Percentiles rank a stretch among this genome's conserved stretches.
These are phyloP conservation scores for Aphaenogaster ashmeadi DNA, from an alignment of 1,140 invertebrate species.

Conservation along the genomic window DNA sequence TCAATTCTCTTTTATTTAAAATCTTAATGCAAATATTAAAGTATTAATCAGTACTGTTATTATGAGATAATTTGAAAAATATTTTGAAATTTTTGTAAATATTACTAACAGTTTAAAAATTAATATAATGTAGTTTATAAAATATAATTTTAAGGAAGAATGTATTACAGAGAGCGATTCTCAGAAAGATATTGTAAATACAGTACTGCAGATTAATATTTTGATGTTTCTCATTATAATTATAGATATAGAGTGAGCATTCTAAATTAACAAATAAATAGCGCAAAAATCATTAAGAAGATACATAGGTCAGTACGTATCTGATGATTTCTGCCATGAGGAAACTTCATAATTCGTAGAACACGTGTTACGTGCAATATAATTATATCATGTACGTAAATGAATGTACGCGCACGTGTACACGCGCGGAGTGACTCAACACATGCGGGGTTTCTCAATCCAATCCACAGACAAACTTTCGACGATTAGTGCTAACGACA, in stretches of 20 bases:
- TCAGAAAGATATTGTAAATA: neutral
- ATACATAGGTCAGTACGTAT: neutral
- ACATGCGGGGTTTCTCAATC: constrained; percentile 83
- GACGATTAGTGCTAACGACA: constrained; percentile 48
- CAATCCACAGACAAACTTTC: constrained; percentile 77
- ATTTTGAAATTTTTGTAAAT: too few relatives aligned
- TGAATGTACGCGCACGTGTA: constrained; percentile 27
- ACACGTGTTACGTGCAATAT: constrained; percentile 8
- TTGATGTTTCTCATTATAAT: neutral
- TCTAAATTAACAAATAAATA: neutral
- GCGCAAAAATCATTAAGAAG: neutral
- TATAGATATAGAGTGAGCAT: neutral
- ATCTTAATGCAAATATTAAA: neutral
- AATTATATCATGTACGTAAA: neutral
- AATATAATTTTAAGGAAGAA: constrained; percentile 3
- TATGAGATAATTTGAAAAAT: too few relatives aligned
- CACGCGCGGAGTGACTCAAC: constrained; percentile 25
- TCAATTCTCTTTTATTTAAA: neutral
- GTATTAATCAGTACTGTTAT: too few relatives aligned
- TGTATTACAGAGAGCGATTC: neutral
- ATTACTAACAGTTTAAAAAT: neutral
- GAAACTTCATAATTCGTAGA: neutral
- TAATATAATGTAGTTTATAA: neutral
- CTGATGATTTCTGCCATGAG: neutral
- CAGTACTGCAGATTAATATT: too few relatives aligned